Percentiles rank a stretch among this genome's conserved stretches.
These are phyloP conservation scores for Halcyon badia DNA, from an alignment of 2,797 vertebrate species.

Conservation along the genomic window DNA sequence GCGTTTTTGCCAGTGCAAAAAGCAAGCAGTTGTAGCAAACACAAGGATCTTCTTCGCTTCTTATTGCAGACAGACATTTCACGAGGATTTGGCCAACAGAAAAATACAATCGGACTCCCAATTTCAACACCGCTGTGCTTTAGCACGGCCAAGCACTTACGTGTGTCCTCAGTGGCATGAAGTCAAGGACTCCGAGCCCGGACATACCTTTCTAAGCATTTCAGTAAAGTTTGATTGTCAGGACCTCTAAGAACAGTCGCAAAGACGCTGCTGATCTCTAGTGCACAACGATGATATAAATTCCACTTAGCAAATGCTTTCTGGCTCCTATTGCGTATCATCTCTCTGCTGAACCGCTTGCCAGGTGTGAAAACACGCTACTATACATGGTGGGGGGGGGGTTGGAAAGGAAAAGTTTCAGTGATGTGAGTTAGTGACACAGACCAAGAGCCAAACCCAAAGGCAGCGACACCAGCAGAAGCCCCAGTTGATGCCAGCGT, in stretches of 20 bases:
- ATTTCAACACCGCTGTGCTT: not conserved
- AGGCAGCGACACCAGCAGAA: not conserved
- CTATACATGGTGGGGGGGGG: not conserved
- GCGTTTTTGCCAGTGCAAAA: not conserved
- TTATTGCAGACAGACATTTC: slow-evolving; percentile 2
- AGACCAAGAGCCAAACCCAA: slow-evolving; percentile 1
- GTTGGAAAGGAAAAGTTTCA: not conserved
- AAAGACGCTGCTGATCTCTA: slow-evolving; percentile 7
- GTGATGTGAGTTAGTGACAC: not conserved
- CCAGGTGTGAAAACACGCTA: slow-evolving; percentile 29
- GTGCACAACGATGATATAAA: not conserved
- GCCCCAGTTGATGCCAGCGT: not conserved
- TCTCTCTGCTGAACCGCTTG: not conserved
- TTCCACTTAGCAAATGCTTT: not conserved
- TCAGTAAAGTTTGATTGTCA: slow-evolving; percentile 27
- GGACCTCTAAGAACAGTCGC: slow-evolving; percentile 6
- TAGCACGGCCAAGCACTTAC: not conserved
- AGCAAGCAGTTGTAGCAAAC: not conserved
- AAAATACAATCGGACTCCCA: not conserved
- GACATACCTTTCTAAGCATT: not conserved
- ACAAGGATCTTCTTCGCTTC: slow-evolving; percentile 32
- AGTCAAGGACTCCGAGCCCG: not conserved
- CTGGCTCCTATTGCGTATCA: not conserved
- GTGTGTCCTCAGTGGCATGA: not conserved
- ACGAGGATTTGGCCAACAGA: not conserved